phyloP scores from a whole-genome alignment of 1,140 invertebrate genomes.

The Sesamia nonagrioides region DNA sequence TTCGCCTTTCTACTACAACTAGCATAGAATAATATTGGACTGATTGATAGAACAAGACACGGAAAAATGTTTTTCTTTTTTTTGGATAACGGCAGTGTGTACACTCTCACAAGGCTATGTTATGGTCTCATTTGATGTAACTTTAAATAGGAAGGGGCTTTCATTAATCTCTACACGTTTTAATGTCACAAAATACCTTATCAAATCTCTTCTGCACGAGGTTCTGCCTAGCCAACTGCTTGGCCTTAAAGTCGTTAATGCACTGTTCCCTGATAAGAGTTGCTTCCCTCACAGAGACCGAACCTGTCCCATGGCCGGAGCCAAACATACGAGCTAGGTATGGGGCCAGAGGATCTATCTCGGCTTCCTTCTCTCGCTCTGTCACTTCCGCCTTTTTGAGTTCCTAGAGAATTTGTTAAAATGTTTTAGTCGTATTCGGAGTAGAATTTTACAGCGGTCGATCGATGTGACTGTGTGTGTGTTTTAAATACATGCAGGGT shows the following conservation, averaged over 20 bases:
- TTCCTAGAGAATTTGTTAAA: constrained; percentile 61
- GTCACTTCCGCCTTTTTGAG: constrained; percentile 77
- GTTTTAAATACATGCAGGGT: too few relatives aligned
- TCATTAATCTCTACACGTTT: background rate
- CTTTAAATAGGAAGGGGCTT: background rate
- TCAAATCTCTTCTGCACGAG: constrained; percentile 83
- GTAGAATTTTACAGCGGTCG: too few relatives aligned
- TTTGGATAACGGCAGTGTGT: too few relatives aligned
- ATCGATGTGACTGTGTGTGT: too few relatives aligned
- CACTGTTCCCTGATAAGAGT: constrained; percentile 79
- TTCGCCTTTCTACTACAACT: too few relatives aligned
- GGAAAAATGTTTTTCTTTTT: too few relatives aligned
- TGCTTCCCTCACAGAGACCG: constrained; percentile 70
- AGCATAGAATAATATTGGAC: too few relatives aligned
- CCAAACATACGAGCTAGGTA: constrained; percentile 83
- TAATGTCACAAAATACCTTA: constrained; percentile 61
- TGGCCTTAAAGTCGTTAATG: constrained; percentile 83
- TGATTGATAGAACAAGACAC: too few relatives aligned
- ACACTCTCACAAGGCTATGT: too few relatives aligned
- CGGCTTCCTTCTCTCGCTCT: constrained; percentile 83
- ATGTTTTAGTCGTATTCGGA: background rate
- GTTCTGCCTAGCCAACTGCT: constrained; percentile 77
- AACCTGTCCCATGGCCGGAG: constrained; percentile 65
- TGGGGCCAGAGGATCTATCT: constrained; percentile 83
- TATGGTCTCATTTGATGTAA: too few relatives aligned